Percentiles rank a stretch among this genome's conserved stretches.
Conservation (phyloP, 2,888 invertebrate species). For the Cosmia trapezina region DNA sequence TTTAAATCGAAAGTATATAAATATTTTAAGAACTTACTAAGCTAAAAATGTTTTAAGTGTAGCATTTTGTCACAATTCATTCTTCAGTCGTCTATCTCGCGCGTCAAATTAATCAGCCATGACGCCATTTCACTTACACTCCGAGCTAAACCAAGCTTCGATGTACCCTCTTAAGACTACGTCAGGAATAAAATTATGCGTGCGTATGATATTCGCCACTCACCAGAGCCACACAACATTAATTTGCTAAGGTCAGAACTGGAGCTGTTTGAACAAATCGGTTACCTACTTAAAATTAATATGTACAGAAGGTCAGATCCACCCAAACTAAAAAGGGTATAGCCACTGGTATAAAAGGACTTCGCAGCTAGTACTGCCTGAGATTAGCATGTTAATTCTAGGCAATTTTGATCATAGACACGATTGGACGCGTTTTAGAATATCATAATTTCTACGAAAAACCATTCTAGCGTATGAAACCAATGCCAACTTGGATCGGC, state of each 20-base stretch:
- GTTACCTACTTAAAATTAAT: background rate
- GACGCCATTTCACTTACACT: too few relatives aligned
- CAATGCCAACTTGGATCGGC: background rate
- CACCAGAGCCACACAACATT: constrained; percentile 25
- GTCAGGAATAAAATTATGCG: constrained; percentile 51
- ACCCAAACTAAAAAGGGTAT: background rate
- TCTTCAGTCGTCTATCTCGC: too few relatives aligned
- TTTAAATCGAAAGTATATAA: too few relatives aligned
- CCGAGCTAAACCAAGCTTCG: too few relatives aligned
- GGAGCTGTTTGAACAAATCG: constrained; percentile 32
- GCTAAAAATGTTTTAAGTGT: too few relatives aligned
- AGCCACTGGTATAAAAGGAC: background rate
- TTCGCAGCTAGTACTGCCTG: background rate
- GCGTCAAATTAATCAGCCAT: too few relatives aligned
- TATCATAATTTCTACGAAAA: background rate
- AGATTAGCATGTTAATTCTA: background rate
- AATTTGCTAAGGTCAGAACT: constrained; percentile 51
- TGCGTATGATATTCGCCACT: constrained; percentile 44
- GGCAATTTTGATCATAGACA: background rate
- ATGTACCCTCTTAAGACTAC: constrained; percentile 11
- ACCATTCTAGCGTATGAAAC: background rate
- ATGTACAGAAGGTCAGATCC: constrained; percentile 28
- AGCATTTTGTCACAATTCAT: too few relatives aligned
- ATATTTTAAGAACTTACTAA: too few relatives aligned
- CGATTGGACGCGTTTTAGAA: background rate